Conservation (phyloP, 2,888 invertebrate species). For the Campopleginae sp. region DNA sequence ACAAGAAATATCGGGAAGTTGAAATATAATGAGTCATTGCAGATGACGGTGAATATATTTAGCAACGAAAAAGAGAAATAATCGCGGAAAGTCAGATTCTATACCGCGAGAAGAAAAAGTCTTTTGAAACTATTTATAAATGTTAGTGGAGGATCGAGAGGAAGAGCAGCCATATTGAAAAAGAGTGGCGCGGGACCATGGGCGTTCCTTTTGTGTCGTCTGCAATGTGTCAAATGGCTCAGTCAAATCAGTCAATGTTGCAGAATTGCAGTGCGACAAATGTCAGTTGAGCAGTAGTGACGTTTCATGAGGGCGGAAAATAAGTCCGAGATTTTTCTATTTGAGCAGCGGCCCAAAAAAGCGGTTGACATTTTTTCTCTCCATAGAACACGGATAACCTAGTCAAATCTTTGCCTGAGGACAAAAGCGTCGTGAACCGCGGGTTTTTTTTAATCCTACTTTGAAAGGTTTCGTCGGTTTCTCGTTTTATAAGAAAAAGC, state of each 20-base stretch:
- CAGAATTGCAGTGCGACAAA: slow-evolving; percentile 39
- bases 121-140: slow-evolving; percentile 12
- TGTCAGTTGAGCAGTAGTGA: slow-evolving; percentile 58
- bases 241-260: slow-evolving; percentile 2
- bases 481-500: background rate
- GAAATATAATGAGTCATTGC: background rate
- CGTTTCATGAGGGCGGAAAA: slow-evolving; percentile 49
- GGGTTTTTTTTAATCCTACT: background rate
- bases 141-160: background rate
- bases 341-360: background rate
- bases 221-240: slow-evolving; percentile 76
- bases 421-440: slow-evolving; percentile 4
- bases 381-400: background rate
- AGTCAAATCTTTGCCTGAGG: background rate
- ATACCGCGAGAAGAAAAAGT: slow-evolving; percentile 3
- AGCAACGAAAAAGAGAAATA: slow-evolving; percentile 13
- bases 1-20: background rate
- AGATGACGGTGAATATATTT: slow-evolving; percentile 5
- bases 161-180: slow-evolving; percentile 57
- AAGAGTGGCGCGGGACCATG: slow-evolving; percentile 68
- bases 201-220: slow-evolving; percentile 79
- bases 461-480: background rate
- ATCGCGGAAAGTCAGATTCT: background rate
- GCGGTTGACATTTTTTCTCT: background rate
- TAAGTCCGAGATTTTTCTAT: slow-evolving; percentile 21